Conservation (phyloP, 2,113 vertebrate genomes). For the Mormyrus lacerda region DNA sequence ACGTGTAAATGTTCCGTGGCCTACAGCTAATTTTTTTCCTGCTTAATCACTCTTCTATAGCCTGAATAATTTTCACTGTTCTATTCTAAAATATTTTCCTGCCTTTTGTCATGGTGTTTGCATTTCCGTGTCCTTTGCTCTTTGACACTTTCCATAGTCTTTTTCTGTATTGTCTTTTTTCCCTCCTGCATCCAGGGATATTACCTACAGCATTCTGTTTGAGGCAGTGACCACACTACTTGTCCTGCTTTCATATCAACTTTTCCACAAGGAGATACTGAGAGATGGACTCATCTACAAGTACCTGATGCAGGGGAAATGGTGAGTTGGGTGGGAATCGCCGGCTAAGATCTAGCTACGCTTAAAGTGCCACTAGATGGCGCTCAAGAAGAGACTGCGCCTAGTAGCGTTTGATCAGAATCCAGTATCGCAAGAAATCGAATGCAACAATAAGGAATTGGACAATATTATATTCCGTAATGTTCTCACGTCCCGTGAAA, state of each 20-base stretch:
- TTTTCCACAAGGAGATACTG: slow-evolving; percentile 89
- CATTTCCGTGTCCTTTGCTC: neutral
- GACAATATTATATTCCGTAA: neutral
- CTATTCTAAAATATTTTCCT: neutral
- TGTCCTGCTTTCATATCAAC: slow-evolving; percentile 88
- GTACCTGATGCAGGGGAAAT: slow-evolving; percentile 81
- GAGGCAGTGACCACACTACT: slow-evolving; percentile 87
- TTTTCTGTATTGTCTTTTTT: neutral
- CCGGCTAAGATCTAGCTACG: neutral
- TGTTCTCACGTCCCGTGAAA: slow-evolving; percentile 15
- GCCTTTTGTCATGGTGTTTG: neutral
- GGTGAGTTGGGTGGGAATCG: slow-evolving; percentile 72
- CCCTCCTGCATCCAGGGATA: slow-evolving; percentile 64
- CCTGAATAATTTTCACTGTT: neutral
- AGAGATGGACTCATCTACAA: slow-evolving; percentile 77
- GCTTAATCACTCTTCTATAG: neutral
- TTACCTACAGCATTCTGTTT: slow-evolving; percentile 91
- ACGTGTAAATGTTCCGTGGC: neutral
- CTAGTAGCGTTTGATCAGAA: neutral
- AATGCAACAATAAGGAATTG: neutral
- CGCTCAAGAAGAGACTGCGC: neutral
- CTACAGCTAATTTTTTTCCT: neutral
- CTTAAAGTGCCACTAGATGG: neutral
- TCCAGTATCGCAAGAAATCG: neutral
- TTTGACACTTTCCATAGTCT: neutral